These are phyloP conservation scores for Accipiter virgatus DNA, from an alignment of 2,113 vertebrate species.

Conservation along the genomic window DNA sequence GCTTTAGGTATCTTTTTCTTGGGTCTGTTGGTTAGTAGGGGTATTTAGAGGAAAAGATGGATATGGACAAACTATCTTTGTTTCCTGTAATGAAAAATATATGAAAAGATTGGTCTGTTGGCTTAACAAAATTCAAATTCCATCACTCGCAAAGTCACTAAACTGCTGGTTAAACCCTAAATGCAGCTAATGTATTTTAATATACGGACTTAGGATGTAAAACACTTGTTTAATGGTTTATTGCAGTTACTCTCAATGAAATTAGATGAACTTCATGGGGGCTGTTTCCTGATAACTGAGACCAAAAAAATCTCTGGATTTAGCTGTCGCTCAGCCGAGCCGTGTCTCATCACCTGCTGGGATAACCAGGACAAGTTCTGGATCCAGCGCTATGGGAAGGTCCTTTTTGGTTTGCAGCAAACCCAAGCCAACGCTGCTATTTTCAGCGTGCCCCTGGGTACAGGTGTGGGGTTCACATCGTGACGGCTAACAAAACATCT, in stretches of 20 bases:
- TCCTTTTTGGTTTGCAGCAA: not conserved
- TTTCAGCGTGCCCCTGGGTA: not conserved
- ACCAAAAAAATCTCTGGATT: not conserved
- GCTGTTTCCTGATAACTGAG: not conserved
- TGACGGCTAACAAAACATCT: not conserved
- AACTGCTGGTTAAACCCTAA: not conserved
- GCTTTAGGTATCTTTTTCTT: not conserved
- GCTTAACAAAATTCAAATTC: not conserved
- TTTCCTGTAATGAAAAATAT: not conserved
- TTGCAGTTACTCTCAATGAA: not conserved
- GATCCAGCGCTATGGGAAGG: not conserved
- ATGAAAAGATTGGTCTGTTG: not conserved
- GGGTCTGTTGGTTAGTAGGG: not conserved
- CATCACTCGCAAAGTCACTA: not conserved
- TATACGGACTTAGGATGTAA: not conserved
- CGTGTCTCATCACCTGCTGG: not conserved
- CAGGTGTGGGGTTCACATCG: not conserved
- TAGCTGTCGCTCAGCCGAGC: rapidly evolving
- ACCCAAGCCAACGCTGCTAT: not conserved
- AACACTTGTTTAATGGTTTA: not conserved
- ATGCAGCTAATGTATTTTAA: not conserved
- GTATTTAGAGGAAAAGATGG: not conserved
- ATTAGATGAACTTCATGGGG: not conserved
- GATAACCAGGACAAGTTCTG: not conserved
- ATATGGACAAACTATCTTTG: not conserved